Evolutionary conservation across 2,797 vertebrate genomes (phyloP).

Genomic region (Moxostoma hubbsi): DNA sequence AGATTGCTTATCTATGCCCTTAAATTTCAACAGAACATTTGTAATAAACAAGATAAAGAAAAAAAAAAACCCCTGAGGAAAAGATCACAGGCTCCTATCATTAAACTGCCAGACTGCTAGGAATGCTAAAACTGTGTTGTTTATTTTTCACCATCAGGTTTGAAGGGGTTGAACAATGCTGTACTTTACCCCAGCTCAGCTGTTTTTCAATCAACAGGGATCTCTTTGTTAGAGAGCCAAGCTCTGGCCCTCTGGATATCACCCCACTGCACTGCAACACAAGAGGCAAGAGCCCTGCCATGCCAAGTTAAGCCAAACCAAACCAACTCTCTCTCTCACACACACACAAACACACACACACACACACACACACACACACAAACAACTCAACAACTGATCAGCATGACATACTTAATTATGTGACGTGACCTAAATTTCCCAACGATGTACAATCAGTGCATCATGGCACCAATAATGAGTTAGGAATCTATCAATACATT

Average conservation of each 20-base stretch:
- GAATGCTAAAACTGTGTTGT: conserved; percentile 68
- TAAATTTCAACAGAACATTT: not conserved
- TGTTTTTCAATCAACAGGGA: conserved; percentile 71
- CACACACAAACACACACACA: conserved; percentile 42
- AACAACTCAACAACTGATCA: conserved; percentile 34
- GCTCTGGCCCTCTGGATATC: conserved; percentile 59
- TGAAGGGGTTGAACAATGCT: conserved; percentile 68
- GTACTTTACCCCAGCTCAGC: conserved; percentile 55
- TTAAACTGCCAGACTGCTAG: conserved; percentile 52
- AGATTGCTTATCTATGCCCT: conserved; percentile 1
- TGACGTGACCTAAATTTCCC: conserved; percentile 20
- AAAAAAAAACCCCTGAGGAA: conserved; percentile 55
- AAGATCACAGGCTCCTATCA: conserved; percentile 54
- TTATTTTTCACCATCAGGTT: conserved; percentile 61
- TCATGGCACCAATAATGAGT: not conserved
- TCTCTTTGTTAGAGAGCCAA: conserved; percentile 74
- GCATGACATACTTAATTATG: conserved; percentile 4
- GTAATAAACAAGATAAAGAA: conserved; percentile 12
- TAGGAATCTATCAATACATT: not conserved
- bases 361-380: conserved; percentile 41
- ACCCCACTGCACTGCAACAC: conserved; percentile 62
- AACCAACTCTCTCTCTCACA: conserved; percentile 19
- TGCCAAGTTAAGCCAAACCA: conserved; percentile 30
- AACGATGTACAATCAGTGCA: not conserved
- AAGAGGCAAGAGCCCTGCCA: conserved; percentile 54